Conservation (phyloP, 92 coral and sea anemone genomes). For the Muricea muricata region DNA sequence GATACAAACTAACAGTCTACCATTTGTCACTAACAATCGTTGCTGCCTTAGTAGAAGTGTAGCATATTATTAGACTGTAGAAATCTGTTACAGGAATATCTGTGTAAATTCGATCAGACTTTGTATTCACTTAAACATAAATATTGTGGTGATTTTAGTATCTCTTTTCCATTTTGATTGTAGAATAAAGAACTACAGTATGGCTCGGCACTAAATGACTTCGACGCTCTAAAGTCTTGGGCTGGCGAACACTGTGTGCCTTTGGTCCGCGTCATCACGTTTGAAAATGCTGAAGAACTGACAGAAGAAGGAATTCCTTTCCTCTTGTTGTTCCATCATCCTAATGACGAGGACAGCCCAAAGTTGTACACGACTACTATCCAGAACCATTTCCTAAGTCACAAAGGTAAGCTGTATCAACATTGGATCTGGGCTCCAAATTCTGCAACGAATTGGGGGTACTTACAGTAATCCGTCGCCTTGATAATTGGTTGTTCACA, state of each 20-base stretch:
- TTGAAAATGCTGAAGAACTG: slow-evolving; percentile 98
- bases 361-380: slow-evolving; percentile 80
- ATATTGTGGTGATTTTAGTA: slow-evolving; percentile 30
- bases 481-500: no score
- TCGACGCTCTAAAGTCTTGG: slow-evolving; percentile 79
- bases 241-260: slow-evolving; percentile 92
- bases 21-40: no score
- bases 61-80: no score
- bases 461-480: no score
- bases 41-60: no score
- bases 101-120: no score
- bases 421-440: no score
- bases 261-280: slow-evolving; percentile 91
- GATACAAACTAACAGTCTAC: no score
- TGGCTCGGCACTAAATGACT: slow-evolving; percentile 72
- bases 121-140: no score
- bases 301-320: slow-evolving; percentile 97
- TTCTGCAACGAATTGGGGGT: no score
- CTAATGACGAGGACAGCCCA: slow-evolving; percentile 77
- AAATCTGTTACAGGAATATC: no score
- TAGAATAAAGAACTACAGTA: slow-evolving; percentile 75
- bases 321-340: slow-evolving; percentile 85
- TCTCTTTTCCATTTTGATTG: not conserved
- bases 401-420: slow-evolving; percentile 87
- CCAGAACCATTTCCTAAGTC: slow-evolving; percentile 77